phyloP scores from a whole-genome alignment of 2,888 invertebrate genomes.

The Eupithecia insigniata region DNA sequence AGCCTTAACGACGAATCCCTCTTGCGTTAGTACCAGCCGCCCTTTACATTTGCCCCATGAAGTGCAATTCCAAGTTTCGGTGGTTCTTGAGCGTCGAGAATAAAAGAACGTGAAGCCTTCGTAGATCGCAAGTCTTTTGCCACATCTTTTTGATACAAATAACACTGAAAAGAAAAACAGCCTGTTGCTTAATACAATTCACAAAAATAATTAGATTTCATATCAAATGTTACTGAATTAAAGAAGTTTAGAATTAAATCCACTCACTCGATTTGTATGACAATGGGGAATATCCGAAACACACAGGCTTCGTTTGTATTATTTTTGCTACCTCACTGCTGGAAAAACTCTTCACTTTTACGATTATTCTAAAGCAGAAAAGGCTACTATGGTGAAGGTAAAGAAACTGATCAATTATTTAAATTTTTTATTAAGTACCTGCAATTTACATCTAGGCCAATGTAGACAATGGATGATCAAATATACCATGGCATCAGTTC shows the following conservation, averaged over 20 bases:
- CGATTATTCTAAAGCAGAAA: no score
- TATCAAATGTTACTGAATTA: not conserved
- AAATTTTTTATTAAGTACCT: not conserved
- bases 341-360: no score
- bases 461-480: no score
- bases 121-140: constrained; percentile 2
- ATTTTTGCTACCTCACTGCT: no score
- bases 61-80: constrained; percentile 3
- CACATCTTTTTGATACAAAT: constrained; percentile 3
- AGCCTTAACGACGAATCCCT: not conserved
- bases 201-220: not conserved
- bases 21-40: not conserved
- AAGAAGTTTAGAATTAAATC: no score
- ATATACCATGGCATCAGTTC: no score
- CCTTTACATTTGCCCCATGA: constrained; percentile 2
- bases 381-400: not conserved
- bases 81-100: not conserved
- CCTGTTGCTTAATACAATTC: not conserved
- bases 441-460: no score
- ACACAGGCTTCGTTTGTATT: no score
- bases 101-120: constrained; percentile 3
- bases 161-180: not conserved
- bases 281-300: no score
- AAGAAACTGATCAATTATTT: not conserved
- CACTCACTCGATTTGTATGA: no score